Evolutionary conservation across 2,888 invertebrate genomes (phyloP), one percentile per base, ranked within the genome.

Genomic region (Clostera curtula): DNA sequence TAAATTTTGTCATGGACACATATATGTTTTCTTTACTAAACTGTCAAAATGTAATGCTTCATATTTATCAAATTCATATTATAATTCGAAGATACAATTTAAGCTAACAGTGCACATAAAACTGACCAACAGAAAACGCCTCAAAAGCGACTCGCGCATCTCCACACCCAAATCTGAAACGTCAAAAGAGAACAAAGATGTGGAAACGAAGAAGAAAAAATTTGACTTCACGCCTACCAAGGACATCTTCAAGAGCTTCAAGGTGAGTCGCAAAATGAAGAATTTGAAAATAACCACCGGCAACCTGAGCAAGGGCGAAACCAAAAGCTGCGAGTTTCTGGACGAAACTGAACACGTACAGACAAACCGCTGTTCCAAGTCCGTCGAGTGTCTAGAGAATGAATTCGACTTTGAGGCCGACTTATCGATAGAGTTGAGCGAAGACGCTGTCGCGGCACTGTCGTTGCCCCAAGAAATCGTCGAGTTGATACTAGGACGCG

Each of bases 141-240:
- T 85, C 37, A 84, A 84, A 58, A 84, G 84, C 58, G 85, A 85
- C 50, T 82, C 84, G 0, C 75, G 80, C 37, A 39, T 72, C 32
- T 47, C 55, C 33, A 68, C 73, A 0, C 69, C 74, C 0, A 80
- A 82, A 49, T 70, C 71, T 0, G 77, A 80, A 28, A 55, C 58
- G 0, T 40, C 67, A n/a, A 76, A 77, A 33, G 80, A 71, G 18
- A 64, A 66, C 42, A 69, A 67, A 34, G 71, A 75, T 41, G 64
- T 70, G 3, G 77, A 76, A 16, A 68, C 75, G 0, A 82, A 83
- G 34, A 85, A 85, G 59, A 84, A 84, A 46, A 70, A 70, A 21
- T 85, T 85, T 54, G 84, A 84, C 56, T 79, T 84, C 61, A 65
- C 85, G 0, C 83, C 85, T 1, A 67, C 80, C 0, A 59, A 73